Base-by-base conservation (phyloP, 2,797 vertebrate genomes). In the Paedocypris micromegethes region DNA sequence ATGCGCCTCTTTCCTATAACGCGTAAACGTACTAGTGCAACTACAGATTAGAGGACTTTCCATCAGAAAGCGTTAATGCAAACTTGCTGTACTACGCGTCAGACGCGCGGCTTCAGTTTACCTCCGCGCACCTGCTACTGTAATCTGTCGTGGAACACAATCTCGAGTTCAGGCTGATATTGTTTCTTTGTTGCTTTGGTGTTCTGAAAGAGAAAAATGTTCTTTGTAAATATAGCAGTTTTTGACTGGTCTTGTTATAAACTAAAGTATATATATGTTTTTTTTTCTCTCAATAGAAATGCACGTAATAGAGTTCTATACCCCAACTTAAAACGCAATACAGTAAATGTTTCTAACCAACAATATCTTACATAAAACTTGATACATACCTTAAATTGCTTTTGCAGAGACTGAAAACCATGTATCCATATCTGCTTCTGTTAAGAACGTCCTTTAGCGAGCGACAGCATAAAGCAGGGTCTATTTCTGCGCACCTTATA, bases 51-150 rank as follows among this genome's bases (percentile, higher is more conserved):
- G 9, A 40, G 2, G 9, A 43, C 41, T 70, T 57, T 70, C 54
- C 46, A 64, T 52, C 46, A 60, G 53, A 70, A 45, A 56, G 52
- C 45, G 51, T 70, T 45, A 38, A 56, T 64, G 54, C 60, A 57
- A 62, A 63, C 58, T 69, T 62, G 59, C 38, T 68, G n/a, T 40
- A 47, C 61, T 54, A 60, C 66, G 49, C 9, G 23, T 23, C 23
- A 23, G 23, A 23, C 48, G 66, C 57, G 50, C 67, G 56, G 53
- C 40, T 52, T 63, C 5, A 67, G 38, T 58, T 66, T 63, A 70
- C 70, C 69, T 75, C 64, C 58, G 70, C 64, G 56, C 68, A 78
- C 73, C 77, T 78, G 71, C 53, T 63, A 46, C 68, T 65, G 62
- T 52, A 48, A 60, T 68, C 53, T 75, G 45, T 60, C 45, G 73